phyloP scores from a whole-genome alignment of 1,140 invertebrate genomes.

The Pachypsylla venusta region DNA sequence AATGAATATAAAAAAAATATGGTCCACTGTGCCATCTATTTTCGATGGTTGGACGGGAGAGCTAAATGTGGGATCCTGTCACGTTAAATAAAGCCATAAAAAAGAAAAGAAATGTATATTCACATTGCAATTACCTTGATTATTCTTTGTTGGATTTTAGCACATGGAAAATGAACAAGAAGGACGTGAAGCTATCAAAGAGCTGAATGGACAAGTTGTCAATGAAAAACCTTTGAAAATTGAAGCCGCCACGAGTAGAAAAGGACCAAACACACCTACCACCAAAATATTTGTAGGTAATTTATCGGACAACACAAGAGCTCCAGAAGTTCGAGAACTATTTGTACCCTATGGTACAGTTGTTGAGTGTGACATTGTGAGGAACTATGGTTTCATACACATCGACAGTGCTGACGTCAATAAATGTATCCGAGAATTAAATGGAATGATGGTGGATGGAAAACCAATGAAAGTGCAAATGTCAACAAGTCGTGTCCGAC shows the following conservation, averaged over 20 bases:
- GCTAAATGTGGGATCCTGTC: no score
- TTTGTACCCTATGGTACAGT: slow-evolving; percentile 79
- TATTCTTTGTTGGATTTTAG: slow-evolving; percentile 30
- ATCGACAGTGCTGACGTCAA: slow-evolving; percentile 67
- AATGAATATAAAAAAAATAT: no score
- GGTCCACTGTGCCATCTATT: no score
- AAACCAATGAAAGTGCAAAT: slow-evolving; percentile 80
- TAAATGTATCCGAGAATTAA: slow-evolving; percentile 70
- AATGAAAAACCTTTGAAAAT: slow-evolving; percentile 82
- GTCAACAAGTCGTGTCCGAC: slow-evolving; percentile 76
- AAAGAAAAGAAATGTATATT: no score
- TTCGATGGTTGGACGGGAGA: no score
- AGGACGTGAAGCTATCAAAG: slow-evolving; percentile 80
- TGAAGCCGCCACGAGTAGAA: slow-evolving; percentile 73
- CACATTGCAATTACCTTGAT: no score
- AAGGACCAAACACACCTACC: slow-evolving; percentile 65
- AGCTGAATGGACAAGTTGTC: slow-evolving; percentile 72
- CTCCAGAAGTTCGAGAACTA: slow-evolving; percentile 66
- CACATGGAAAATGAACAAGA: slow-evolving; percentile 88
- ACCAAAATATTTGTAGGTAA: slow-evolving; percentile 85
- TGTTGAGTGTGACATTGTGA: slow-evolving; percentile 78
- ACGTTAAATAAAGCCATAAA: no score
- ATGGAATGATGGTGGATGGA: slow-evolving; percentile 66
- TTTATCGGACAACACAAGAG: slow-evolving; percentile 73
- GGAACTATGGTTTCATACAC: slow-evolving; percentile 84